Base-by-base conservation (phyloP, 2,888 invertebrate genomes). In the Dexiosoma caninum region DNA sequence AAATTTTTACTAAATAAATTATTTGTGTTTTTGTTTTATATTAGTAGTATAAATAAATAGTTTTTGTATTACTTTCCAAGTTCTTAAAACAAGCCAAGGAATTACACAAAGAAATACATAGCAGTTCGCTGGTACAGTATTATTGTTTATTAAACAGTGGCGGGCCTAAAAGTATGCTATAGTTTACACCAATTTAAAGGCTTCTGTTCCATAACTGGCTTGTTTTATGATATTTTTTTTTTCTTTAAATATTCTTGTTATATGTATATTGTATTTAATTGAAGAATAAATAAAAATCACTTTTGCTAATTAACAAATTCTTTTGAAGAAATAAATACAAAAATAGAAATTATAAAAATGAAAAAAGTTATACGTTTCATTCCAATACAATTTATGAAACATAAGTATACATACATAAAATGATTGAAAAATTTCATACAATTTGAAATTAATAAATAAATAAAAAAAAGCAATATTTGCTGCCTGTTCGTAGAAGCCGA, bases 341-440 rank as follows among this genome's bases (percentile, higher is more conserved):
- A 10, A 12, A 35, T 10, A 9, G 59, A 19, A 57, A 40, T 27
- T 5, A 27, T 27, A 27, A 27, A 5, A 27, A 27, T 27, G 6
- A 27, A 27, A 27, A 27, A 27, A 27, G 21, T 69, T 70, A 40
- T 83, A 87, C 87, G 87, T 88, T 88, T 89, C 89, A 89, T 89
- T 89, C 89, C 89, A 89, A 89, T 88, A 88, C 87, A 75, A 86
- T 82, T 84, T 85, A 84, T 86, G 42, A 86, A 84, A 81, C 35
- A 80, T 49, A n/a, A n/a, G n/a, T n/a, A n/a, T n/a, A n/a, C n/a
- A n/a, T n/a, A n/a, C n/a, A n/a, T n/a, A n/a, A n/a, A n/a, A n/a
- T n/a, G n/a, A n/a, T n/a, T n/a, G 19, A 59, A 60, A 60, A 60
- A 42, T 30, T 70, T 78, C 10, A 49, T 21, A 14, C 57, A 64